phyloP scores from a whole-genome alignment of 2,113 vertebrate species.

The Leuciscus idus region DNA sequence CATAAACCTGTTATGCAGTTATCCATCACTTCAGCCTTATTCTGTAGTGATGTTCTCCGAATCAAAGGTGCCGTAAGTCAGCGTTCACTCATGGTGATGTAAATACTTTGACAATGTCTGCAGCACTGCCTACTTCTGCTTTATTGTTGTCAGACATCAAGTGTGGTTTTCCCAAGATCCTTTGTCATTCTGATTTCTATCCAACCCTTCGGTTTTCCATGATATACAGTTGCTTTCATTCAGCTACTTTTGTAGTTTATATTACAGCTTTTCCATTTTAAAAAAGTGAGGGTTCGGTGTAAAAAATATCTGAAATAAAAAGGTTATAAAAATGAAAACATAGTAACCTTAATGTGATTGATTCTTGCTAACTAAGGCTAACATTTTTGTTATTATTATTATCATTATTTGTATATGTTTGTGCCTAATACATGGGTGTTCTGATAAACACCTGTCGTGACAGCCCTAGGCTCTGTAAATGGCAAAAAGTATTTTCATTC shows the following conservation, averaged over 20 bases:
- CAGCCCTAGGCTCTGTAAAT: background rate
- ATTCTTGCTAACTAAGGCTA: background rate
- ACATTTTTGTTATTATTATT: background rate
- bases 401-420: too few relatives aligned
- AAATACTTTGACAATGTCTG: slow-evolving; percentile 57
- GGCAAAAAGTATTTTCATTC: background rate
- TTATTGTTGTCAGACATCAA: slow-evolving; percentile 46
- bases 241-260: background rate
- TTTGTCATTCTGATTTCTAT: slow-evolving; percentile 22
- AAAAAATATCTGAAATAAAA: background rate
- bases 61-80: slow-evolving; percentile 57
- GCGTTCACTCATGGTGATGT: slow-evolving; percentile 48
- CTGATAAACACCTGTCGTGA: background rate
- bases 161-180: slow-evolving; percentile 40
- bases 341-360: background rate
- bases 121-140: slow-evolving; percentile 41
- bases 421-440: too few relatives aligned
- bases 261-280: background rate
- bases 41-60: slow-evolving; percentile 35
- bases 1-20: slow-evolving; percentile 57
- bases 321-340: background rate
- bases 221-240: slow-evolving; percentile 28
- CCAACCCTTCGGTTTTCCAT: background rate
- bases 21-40: slow-evolving; percentile 53
- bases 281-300: background rate